Evolutionary conservation across 2,113 vertebrate species (phyloP), one percentile per base, ranked within the genome.

Genomic region (Phoenicopterus ruber): DNA sequence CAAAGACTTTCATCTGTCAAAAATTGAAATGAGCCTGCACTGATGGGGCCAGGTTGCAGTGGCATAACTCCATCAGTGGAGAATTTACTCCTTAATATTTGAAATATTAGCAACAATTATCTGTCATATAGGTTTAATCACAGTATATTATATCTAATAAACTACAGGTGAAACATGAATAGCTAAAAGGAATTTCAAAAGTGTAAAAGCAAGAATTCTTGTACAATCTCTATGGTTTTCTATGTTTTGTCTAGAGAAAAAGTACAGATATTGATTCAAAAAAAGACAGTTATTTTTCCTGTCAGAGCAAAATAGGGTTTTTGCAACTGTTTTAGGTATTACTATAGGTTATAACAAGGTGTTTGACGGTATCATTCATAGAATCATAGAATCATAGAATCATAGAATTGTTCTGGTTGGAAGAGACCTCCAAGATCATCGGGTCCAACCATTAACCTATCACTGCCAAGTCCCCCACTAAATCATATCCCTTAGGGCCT

Each of bases 1-100:
- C 82, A 61, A 86, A 93, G 73, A 72, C 88, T 94, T 94, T 96
- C 40, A 78, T 93, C 82, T 82, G 82, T 74, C 86, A 78, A 54
- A 65, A 93, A 93, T 80, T 72, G 71, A 93, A 96, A 96, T 92
- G 44, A 95, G 49, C 25, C 36, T 91, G 32, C 61, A 78, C 26
- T 65, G 83, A 89, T 40, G 29, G 21, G 50, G 17, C 36, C 54
- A 76, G 36, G 78, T 94, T 87, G 20, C 36, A 34, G 25, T 72
- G 44, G 25, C 36, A 24, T 36, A 88, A 67, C 76, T 95, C 47
- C 38, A 86, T 77, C 87, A 80, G 36, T 63, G 42, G n/a, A 73
- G 46, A 89, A 79, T 91, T 50, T 89, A 40, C 8, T 74, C 26
- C 50, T 13, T 87, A 17, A 59, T 90, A 90, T 67, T 77, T 90